Percentiles rank a stretch among this genome's conserved stretches.
phyloP scores from a whole-genome alignment of 2,113 vertebrate species.

The Psilopsiagon aymara region DNA sequence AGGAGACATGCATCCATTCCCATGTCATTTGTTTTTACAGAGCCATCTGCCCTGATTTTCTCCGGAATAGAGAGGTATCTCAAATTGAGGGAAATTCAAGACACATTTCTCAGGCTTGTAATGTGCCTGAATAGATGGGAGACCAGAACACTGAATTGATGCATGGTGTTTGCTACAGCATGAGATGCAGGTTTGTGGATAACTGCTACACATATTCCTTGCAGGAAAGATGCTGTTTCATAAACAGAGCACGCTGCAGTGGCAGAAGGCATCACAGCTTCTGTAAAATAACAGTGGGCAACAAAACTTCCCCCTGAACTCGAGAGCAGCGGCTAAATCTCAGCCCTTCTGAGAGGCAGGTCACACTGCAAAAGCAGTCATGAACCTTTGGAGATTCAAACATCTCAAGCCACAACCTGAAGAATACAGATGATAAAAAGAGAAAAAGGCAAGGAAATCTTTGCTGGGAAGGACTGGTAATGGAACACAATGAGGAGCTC shows the following conservation, averaged over 20 bases:
- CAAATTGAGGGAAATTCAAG: neutral
- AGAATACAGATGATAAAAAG: neutral
- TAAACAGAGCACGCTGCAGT: neutral
- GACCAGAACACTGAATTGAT: neutral
- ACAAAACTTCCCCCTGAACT: neutral
- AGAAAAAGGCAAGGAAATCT: neutral
- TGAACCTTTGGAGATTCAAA: neutral
- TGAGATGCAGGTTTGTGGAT: neutral
- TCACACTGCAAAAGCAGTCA: neutral
- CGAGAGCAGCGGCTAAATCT: neutral
- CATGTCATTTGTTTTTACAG: neutral
- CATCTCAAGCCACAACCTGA: neutral
- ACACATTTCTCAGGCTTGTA: neutral
- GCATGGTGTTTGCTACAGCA: neutral
- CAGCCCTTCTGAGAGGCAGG: neutral
- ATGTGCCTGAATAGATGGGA: neutral
- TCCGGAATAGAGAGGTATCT: neutral
- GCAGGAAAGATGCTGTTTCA: neutral
- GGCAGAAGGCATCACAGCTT: neutral
- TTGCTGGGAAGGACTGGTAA: neutral
- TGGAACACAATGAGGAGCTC: neutral
- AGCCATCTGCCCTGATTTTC: neutral
- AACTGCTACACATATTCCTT: neutral
- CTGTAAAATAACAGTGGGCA: neutral
- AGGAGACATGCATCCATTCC: neutral